Percentiles rank a stretch among this genome's conserved stretches.
phyloP scores from a whole-genome alignment of 2,113 vertebrate genomes.

The Xiphophorus couchianus region DNA sequence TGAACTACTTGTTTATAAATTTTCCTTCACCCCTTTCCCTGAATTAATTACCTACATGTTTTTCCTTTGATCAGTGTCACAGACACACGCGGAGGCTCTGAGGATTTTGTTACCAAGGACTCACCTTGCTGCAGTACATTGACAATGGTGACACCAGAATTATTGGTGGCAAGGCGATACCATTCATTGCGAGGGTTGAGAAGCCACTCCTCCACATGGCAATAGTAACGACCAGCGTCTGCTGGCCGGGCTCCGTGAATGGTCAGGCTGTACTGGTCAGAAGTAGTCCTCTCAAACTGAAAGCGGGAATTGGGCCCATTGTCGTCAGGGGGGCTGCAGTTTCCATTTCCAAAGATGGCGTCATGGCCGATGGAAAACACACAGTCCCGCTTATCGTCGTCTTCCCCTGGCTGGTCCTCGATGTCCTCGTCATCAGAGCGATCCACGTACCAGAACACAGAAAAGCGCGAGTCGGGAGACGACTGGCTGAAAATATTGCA shows the following conservation, averaged over 20 bases:
- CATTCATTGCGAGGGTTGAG: conserved; percentile 87
- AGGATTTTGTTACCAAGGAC: conserved; percentile 2
- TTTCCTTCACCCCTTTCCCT: not conserved
- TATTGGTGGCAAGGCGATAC: conserved; percentile 92
- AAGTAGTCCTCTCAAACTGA: conserved; percentile 88
- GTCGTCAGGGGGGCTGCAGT: conserved; percentile 79
- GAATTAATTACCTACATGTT: not conserved
- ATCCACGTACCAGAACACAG: conserved; percentile 91
- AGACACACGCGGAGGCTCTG: not conserved
- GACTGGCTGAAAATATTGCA: conserved; percentile 92
- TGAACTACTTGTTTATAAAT: not conserved
- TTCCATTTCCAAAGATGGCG: conserved; percentile 88
- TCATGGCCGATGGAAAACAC: conserved; percentile 84
- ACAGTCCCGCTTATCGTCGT: conserved; percentile 67
- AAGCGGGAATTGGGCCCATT: conserved; percentile 86
- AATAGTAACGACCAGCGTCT: conserved; percentile 91
- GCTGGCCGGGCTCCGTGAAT: conserved; percentile 82
- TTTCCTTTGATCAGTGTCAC: not conserved
- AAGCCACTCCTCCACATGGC: conserved; percentile 94
- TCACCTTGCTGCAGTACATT: conserved; percentile 87
- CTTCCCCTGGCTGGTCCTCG: conserved; percentile 34
- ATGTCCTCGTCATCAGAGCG: conserved; percentile 70
- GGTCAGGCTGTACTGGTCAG: conserved; percentile 88
- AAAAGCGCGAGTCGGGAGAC: conserved; percentile 89
- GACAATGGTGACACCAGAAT: conserved; percentile 86